Evolutionary conservation across 2,797 vertebrate species (phyloP).

Genomic region (Cephalopachus bancanus): DNA sequence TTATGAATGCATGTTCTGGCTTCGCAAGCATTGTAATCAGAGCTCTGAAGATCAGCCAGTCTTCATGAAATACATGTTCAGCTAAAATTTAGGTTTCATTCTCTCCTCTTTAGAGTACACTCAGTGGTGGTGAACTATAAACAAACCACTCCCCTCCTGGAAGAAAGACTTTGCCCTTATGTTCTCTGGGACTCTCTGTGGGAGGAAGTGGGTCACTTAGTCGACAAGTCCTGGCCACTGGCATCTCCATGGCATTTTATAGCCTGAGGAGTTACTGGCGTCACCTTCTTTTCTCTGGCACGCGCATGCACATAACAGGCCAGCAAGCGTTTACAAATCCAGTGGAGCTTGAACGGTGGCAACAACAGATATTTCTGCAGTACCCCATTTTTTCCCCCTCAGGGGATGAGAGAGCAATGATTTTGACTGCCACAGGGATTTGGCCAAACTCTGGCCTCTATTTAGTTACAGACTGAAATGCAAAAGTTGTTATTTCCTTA

Average conservation of each 20-base stretch:
- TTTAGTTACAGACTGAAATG: conserved; percentile 57
- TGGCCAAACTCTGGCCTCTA: conserved; percentile 26
- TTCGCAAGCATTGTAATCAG: background rate
- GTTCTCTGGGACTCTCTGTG: background rate
- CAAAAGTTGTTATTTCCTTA: conserved; percentile 33
- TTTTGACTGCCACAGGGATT: conserved; percentile 5
- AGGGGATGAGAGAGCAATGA: background rate
- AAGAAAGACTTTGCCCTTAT: background rate
- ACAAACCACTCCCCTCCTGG: background rate
- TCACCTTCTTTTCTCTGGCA: background rate
- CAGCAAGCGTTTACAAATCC: conserved; percentile 24
- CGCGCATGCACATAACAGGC: background rate
- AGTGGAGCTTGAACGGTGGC: background rate
- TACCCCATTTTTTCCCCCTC: background rate
- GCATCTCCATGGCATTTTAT: background rate
- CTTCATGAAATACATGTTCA: conserved; percentile 5
- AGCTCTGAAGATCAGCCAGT: background rate
- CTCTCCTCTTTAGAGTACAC: background rate
- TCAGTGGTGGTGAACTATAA: background rate
- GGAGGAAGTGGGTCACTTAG: background rate
- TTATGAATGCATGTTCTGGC: conserved; percentile 15
- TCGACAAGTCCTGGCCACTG: background rate
- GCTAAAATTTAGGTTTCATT: conserved; percentile 29
- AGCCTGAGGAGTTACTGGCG: background rate
- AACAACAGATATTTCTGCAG: conserved; percentile 18